Conservation (phyloP, 2,113 vertebrate genomes). For the Myiagra hebetior region DNA sequence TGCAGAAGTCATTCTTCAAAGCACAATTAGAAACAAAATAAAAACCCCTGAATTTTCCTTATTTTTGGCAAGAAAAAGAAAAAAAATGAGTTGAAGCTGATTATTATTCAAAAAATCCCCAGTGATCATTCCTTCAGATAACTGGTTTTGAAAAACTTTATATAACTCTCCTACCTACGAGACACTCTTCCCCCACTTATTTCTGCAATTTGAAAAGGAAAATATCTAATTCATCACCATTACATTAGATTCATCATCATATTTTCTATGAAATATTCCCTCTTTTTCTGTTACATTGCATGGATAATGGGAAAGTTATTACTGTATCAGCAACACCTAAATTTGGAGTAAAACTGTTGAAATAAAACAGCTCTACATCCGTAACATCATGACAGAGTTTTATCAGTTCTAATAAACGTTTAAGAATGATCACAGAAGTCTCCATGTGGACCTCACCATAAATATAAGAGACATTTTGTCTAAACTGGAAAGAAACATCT, state of each 20-base stretch:
- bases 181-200: neutral
- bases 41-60: neutral
- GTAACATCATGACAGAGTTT: neutral
- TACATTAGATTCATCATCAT: neutral
- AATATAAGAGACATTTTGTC: neutral
- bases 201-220: neutral
- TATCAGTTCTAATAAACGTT: neutral
- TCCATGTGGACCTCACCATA: neutral
- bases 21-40: neutral
- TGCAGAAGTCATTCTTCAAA: neutral
- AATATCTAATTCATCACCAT: neutral
- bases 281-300: neutral
- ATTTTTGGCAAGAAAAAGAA: neutral
- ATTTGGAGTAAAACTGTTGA: neutral
- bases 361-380: neutral
- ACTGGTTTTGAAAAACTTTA: neutral
- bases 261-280: neutral
- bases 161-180: neutral
- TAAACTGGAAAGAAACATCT: neutral
- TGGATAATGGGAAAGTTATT: neutral
- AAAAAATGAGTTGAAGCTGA: neutral
- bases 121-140: neutral
- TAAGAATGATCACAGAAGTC: neutral
- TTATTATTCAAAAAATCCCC: fast-evolving
- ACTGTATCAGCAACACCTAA: neutral